Evolutionary conservation across 2,113 vertebrate species (phyloP), one percentile per base, ranked within the genome.

Genomic region (Psittacara wagleri): DNA sequence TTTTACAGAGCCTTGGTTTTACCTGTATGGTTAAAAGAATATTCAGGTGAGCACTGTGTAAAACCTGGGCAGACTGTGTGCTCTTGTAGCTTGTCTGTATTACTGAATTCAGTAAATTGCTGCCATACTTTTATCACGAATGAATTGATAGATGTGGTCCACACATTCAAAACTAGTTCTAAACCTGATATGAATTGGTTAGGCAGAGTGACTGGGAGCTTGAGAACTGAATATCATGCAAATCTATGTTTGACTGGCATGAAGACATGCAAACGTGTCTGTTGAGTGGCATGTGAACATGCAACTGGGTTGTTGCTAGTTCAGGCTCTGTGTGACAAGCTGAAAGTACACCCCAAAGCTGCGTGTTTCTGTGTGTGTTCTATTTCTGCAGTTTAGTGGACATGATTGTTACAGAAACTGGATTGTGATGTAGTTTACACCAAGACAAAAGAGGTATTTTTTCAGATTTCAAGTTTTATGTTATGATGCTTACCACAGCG

Each of bases 401-500:
- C 87, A 33, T 23, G 43, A 25, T 39, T 48, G 27, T n/a, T 67
- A 13, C 41, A 54, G 29, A 13, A 88, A 22, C 39, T 51, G 54
- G 28, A 20, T 24, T 33, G 37, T 59, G 59, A 28, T 23, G 28
- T 20, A 49, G 19, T 62, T 82, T 61, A 41, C 10, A 41, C 29
- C 61, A 54, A 16, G 57, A 35, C 22, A 59, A 59, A 59, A 59
- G 33, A n/a, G 33, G n/a, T 24, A 35, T 59, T 24, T 35, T 59
- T 59, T 59, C 33, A 59, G 31, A 76, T 66, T 75, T 52, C 15
- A 10, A 22, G 27, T 83, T 69, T 62, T 1, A 2, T 73, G 59
- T 54, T 27, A 7, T 31, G 52, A 2, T 61, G 72, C 98, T 98
- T 94, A 99, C 99, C 98, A 99, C 92, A 17, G 99, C 99, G 5